phyloP scores from a whole-genome alignment of 2,888 invertebrate genomes.

The Argynnis bischoffii region DNA sequence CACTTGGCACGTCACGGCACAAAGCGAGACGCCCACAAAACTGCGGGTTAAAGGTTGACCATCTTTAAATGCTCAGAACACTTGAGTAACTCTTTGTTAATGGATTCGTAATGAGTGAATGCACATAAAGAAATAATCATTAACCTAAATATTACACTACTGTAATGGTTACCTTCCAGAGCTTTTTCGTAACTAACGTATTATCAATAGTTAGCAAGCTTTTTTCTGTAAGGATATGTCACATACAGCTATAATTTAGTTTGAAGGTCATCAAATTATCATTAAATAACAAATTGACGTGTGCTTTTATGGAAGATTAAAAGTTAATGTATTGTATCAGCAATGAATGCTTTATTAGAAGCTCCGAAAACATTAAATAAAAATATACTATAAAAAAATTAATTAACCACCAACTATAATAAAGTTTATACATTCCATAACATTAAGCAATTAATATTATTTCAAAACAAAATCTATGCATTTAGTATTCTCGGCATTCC shows the following conservation, averaged over 20 bases:
- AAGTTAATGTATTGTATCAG: too few relatives aligned
- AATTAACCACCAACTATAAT: background rate
- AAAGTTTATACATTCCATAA: conserved; percentile 6
- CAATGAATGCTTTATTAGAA: background rate
- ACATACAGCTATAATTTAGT: too few relatives aligned
- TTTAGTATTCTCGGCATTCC: conserved; percentile 42
- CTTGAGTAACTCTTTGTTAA: conserved; percentile 69
- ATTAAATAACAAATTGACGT: too few relatives aligned
- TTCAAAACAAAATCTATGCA: conserved; percentile 27
- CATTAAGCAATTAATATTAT: conserved; percentile 31
- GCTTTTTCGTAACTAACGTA: conserved; percentile 19
- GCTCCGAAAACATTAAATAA: background rate
- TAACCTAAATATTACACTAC: conserved; percentile 38
- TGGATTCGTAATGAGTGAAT: conserved; percentile 63
- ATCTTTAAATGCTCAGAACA: conserved; percentile 56
- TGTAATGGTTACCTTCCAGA: conserved; percentile 26
- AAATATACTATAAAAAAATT: background rate
- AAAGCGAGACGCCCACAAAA: conserved; percentile 64
- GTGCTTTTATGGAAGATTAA: too few relatives aligned
- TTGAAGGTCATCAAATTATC: too few relatives aligned
- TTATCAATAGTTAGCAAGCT: background rate
- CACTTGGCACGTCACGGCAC: conserved; percentile 72
- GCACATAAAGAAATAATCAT: conserved; percentile 38
- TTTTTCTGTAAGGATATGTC: background rate
- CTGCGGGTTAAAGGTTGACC: conserved; percentile 72